phyloP scores from a whole-genome alignment of 2,888 invertebrate species.

The Hymenopus coronatus region DNA sequence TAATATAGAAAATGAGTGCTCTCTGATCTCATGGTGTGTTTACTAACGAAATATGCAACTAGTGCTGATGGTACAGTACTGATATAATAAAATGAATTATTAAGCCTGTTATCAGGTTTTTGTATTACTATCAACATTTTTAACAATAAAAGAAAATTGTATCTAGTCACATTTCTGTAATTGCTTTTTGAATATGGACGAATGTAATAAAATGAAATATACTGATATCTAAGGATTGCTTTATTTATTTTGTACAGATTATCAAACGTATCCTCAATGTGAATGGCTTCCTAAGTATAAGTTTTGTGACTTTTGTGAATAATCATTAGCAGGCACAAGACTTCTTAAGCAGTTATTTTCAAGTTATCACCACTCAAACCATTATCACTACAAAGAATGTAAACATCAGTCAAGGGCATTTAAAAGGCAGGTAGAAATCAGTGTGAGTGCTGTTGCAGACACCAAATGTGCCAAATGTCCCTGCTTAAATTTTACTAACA shows the following conservation, averaged over 20 bases:
- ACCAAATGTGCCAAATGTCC: too few relatives aligned
- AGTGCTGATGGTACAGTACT: not conserved
- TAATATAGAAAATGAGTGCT: not conserved
- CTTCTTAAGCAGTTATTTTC: too few relatives aligned
- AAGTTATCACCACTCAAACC: too few relatives aligned
- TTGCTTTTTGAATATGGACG: not conserved
- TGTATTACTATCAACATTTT: not conserved
- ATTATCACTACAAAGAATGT: too few relatives aligned
- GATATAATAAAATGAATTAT: not conserved
- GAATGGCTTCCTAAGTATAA: too few relatives aligned
- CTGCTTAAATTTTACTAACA: too few relatives aligned
- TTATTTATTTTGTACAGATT: not conserved
- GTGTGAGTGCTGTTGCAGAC: too few relatives aligned
- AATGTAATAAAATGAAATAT: not conserved
- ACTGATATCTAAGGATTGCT: not conserved
- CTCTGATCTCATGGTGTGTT: not conserved
- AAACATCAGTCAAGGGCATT: too few relatives aligned
- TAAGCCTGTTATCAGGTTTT: not conserved
- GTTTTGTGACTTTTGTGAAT: too few relatives aligned
- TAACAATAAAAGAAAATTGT: not conserved
- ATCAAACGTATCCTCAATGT: too few relatives aligned
- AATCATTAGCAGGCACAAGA: too few relatives aligned
- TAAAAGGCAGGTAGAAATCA: too few relatives aligned
- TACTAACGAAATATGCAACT: not conserved
- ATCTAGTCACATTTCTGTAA: not conserved